These are phyloP conservation scores for Magallana angulata DNA, from an alignment of 1,140 invertebrate species.

Conservation along the genomic window DNA sequence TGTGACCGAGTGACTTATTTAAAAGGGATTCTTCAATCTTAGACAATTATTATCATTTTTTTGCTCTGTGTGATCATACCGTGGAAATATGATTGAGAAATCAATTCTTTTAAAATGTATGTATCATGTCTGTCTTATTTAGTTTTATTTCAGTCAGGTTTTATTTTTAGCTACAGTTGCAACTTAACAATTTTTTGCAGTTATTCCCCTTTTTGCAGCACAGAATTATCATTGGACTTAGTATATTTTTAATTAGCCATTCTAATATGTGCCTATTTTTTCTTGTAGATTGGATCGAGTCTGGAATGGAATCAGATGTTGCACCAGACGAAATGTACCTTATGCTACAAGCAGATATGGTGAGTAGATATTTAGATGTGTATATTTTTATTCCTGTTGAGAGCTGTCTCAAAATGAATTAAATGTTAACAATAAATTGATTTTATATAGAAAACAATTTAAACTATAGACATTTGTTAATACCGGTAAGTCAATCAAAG, in stretches of 20 bases:
- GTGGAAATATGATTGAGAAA: background rate
- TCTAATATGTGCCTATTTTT: slow-evolving; percentile 21
- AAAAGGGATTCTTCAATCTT: background rate
- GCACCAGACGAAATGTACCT: slow-evolving; percentile 69
- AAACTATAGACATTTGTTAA: too few species aligned
- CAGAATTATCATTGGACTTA: background rate
- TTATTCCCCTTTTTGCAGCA: background rate
- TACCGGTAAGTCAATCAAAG: too few species aligned
- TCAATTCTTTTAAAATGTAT: background rate
- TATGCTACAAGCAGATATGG: slow-evolving; percentile 71
- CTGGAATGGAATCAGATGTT: slow-evolving; percentile 63
- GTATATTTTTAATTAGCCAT: background rate
- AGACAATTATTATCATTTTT: too few species aligned
- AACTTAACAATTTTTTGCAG: background rate
- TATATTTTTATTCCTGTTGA: background rate
- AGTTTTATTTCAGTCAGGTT: slow-evolving; percentile 1
- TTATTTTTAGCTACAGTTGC: background rate
- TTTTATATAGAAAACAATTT: background rate
- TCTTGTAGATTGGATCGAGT: slow-evolving; percentile 69
- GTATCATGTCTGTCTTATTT: background rate
- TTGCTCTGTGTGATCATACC: too few species aligned
- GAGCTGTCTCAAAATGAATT: background rate
- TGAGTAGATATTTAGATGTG: slow-evolving; percentile 41
- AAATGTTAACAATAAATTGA: background rate
- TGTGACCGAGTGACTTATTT: slow-evolving; percentile 8